These are phyloP conservation scores for Cheilosia urbana DNA, from an alignment of 2,888 invertebrate genomes.

Conservation along the genomic window DNA sequence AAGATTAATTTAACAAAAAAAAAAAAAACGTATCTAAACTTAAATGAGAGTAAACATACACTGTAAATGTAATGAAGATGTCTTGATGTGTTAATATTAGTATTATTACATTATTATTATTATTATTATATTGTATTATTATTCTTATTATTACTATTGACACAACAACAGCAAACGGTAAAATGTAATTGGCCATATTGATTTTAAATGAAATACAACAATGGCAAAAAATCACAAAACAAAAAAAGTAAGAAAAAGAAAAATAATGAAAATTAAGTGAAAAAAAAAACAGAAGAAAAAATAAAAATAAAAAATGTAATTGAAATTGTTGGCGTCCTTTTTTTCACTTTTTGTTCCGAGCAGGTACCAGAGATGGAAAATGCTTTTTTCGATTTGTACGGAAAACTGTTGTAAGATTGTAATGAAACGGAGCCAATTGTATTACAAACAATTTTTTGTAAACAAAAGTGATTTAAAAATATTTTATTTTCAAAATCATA, in stretches of 20 bases:
- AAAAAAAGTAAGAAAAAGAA: constrained; percentile 58
- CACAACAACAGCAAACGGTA: constrained; percentile 63
- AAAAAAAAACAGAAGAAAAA: constrained; percentile 50
- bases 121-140: constrained; percentile 74
- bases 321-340: constrained; percentile 20
- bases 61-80: constrained; percentile 72
- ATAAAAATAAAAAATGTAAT: constrained; percentile 64
- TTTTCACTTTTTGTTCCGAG: background rate
- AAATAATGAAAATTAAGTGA: constrained; percentile 65
- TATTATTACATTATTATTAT: constrained; percentile 77
- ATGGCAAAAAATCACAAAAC: constrained; percentile 64
- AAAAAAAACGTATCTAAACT: constrained; percentile 28
- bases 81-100: constrained; percentile 78
- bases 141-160: constrained; percentile 70
- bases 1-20: constrained; percentile 60
- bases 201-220: constrained; percentile 64
- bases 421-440: too few species aligned
- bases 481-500: too few species aligned
- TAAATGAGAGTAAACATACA: constrained; percentile 66
- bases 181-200: constrained; percentile 75
- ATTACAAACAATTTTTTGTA: too few species aligned
- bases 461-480: too few species aligned
- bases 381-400: too few species aligned
- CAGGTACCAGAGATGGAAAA: too few species aligned
- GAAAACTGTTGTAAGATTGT: too few species aligned